These are phyloP conservation scores for Phrynosoma platyrhinos DNA, from an alignment of 2,113 vertebrate genomes.

Conservation along the genomic window DNA sequence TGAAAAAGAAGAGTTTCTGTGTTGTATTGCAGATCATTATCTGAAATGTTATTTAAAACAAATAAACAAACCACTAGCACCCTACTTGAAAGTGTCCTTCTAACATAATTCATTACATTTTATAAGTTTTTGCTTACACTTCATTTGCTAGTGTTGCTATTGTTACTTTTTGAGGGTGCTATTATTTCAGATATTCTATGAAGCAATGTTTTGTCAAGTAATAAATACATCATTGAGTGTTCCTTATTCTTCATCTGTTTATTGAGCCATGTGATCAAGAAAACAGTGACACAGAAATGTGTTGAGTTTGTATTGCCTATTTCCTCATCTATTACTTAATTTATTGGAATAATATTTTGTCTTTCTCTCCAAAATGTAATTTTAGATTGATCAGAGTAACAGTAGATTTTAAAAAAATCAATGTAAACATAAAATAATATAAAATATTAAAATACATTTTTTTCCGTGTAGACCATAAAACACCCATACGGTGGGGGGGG, in stretches of 20 bases:
- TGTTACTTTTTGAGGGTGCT: background rate
- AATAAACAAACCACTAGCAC: background rate
- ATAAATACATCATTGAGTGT: background rate
- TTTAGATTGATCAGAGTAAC: too few relatives aligned
- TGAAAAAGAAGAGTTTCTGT: background rate
- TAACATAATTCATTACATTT: background rate
- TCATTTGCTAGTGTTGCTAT: slow-evolving; percentile 8
- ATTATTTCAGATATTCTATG: slow-evolving; percentile 12
- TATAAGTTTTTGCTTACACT: slow-evolving; percentile 32
- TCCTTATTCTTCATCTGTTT: background rate
- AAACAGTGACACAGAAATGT: background rate
- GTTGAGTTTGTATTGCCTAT: background rate
- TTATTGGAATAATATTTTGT: background rate
- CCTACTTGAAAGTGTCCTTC: background rate
- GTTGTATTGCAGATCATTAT: slow-evolving; percentile 12
- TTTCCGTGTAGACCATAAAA: too few relatives aligned
- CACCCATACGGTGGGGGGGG: too few relatives aligned
- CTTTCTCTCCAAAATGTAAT: background rate
- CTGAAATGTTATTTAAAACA: slow-evolving; percentile 23
- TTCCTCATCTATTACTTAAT: background rate
- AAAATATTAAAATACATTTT: too few relatives aligned
- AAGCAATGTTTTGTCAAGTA: background rate
- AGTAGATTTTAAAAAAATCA: too few relatives aligned
- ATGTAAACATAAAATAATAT: too few relatives aligned
- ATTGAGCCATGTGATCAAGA: background rate